phyloP scores from a whole-genome alignment of 2,888 invertebrate genomes.

The Drosophila kambysellisi region DNA sequence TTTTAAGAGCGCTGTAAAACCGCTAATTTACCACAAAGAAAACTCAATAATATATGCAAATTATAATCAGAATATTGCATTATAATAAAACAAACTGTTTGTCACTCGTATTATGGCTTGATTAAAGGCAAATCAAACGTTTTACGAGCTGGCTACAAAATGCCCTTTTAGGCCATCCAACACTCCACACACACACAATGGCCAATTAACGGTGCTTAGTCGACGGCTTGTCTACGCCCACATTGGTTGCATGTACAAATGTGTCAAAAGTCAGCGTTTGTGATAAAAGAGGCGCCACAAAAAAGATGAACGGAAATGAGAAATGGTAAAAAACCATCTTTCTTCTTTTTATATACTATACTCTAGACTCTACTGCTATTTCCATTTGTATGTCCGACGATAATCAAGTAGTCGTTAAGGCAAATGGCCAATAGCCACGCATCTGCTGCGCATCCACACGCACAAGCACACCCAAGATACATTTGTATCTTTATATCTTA shows the following conservation, averaged over 20 bases:
- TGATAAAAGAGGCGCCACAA: constrained; percentile 69
- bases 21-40: constrained; percentile 8
- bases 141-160: constrained; percentile 50
- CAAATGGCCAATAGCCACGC: constrained; percentile 41
- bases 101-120: constrained; percentile 58
- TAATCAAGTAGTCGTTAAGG: constrained; percentile 76
- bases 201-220: constrained; percentile 46
- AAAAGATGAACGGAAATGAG: constrained; percentile 70
- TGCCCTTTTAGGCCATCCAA: constrained; percentile 7
- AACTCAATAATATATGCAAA: constrained; percentile 31
- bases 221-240: constrained; percentile 55
- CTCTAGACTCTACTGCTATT: constrained; percentile 13
- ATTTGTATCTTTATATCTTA: constrained; percentile 47
- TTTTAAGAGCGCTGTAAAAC: constrained; percentile 1
- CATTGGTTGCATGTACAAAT: constrained; percentile 20
- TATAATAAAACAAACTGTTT: constrained; percentile 63
- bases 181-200: constrained; percentile 30
- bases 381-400: constrained; percentile 36
- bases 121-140: constrained; percentile 66
- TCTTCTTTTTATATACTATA: constrained; percentile 12
- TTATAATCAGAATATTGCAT: constrained; percentile 22
- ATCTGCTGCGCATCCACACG: constrained; percentile 36
- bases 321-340: constrained; percentile 25
- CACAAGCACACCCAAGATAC: constrained; percentile 3
- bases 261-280: constrained; percentile 37